These are phyloP conservation scores for Hartigia nigra DNA, from an alignment of 2,888 invertebrate genomes.

Conservation along the genomic window DNA sequence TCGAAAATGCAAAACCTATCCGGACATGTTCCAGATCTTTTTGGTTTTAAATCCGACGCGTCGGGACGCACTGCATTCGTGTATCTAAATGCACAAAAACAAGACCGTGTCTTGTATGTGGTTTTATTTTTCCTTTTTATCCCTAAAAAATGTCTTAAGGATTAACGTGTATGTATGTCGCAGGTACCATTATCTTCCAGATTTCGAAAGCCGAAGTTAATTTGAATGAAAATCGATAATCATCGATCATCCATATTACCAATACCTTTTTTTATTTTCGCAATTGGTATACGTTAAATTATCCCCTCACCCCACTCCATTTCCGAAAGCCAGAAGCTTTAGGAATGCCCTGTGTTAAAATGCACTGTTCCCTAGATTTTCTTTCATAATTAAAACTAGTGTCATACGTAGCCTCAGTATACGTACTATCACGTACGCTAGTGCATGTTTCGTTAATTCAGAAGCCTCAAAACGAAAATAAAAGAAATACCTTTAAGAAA, in stretches of 20 bases:
- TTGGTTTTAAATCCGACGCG: neutral
- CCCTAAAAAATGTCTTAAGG: slow-evolving; percentile 13
- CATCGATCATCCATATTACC: slow-evolving; percentile 1
- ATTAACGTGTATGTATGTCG: slow-evolving; percentile 8
- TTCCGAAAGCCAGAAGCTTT: slow-evolving; percentile 22
- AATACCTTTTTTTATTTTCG: slow-evolving; percentile 5
- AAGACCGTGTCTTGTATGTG: slow-evolving; percentile 14
- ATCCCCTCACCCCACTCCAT: slow-evolving; percentile 19
- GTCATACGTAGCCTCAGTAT: slow-evolving; percentile 21
- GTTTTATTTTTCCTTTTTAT: slow-evolving; percentile 8
- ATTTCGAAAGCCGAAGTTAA: slow-evolving; percentile 30
- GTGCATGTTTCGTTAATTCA: neutral
- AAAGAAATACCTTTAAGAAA: neutral
- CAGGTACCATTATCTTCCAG: slow-evolving; percentile 41
- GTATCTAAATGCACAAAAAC: slow-evolving; percentile 24
- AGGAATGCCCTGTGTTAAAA: slow-evolving; percentile 51
- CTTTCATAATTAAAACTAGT: slow-evolving; percentile 33
- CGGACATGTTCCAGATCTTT: neutral
- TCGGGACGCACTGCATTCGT: neutral
- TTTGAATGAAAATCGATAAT: slow-evolving; percentile 15
- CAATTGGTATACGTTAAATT: neutral
- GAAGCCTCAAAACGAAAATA: neutral
- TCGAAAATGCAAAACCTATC: neutral
- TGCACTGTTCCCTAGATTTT: slow-evolving; percentile 44
- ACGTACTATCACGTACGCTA: slow-evolving; percentile 19